Percentiles rank a stretch among this genome's conserved stretches.
Conservation (phyloP, 2,888 invertebrate species). For the Eupithecia tripunctaria region DNA sequence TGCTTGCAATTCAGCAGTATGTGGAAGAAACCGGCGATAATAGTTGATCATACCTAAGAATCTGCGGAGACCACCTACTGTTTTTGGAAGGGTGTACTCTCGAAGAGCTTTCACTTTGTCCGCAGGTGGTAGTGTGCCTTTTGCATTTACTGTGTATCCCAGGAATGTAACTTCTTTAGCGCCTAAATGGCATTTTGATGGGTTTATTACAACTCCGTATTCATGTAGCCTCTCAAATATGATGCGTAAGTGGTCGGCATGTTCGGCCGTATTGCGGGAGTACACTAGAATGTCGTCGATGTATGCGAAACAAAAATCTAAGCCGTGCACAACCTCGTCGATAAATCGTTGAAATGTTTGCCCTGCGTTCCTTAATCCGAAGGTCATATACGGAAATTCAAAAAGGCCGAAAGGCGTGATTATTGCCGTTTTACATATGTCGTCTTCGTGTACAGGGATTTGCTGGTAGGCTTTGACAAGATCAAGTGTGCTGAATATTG, state of each 20-base stretch:
- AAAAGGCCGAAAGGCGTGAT: constrained; percentile 45
- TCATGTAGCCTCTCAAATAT: constrained; percentile 12
- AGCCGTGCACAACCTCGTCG: constrained; percentile 25
- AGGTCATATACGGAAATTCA: constrained; percentile 63
- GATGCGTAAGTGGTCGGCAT: constrained; percentile 1
- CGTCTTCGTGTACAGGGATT: constrained; percentile 56
- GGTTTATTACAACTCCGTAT: too few relatives aligned
- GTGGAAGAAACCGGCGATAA: constrained; percentile 52
- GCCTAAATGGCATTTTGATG: constrained; percentile 31
- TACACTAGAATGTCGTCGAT: constrained; percentile 2
- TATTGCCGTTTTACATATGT: constrained; percentile 59
- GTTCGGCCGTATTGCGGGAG: neutral
- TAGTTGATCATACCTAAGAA: constrained; percentile 59
- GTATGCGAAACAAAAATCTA: constrained; percentile 34
- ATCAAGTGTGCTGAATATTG: too few relatives aligned
- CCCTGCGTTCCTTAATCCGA: constrained; percentile 44
- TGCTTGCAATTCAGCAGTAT: constrained; percentile 34
- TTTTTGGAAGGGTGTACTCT: constrained; percentile 29
- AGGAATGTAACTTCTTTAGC: constrained; percentile 28
- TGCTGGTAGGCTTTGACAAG: neutral
- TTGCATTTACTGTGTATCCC: constrained; percentile 32
- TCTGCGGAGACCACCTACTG: constrained; percentile 30
- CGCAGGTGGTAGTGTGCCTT: constrained; percentile 27
- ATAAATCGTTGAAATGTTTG: constrained; percentile 41
- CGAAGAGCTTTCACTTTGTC: constrained; percentile 35